Evolutionary conservation across 1,140 invertebrate genomes (phyloP), one percentile per base, ranked within the genome.

Genomic region (Papilio xuthus): DNA sequence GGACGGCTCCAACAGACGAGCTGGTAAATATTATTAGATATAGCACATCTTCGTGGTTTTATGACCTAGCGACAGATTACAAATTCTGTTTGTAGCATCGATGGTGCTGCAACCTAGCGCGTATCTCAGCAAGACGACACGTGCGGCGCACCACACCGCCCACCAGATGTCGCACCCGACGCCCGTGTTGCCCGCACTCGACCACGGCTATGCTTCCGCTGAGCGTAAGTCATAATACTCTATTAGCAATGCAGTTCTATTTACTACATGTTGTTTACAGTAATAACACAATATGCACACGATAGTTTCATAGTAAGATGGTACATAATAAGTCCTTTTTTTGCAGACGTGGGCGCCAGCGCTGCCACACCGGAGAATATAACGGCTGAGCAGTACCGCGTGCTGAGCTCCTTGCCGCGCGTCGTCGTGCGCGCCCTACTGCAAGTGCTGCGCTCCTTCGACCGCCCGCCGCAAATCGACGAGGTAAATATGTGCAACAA

Each of bases 351-450:
- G 41, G 18, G 32, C 44, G 44, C 69, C 41, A 71, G n/a, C 10
- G 44, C 28, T 15, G 32, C 3, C 1, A 71, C 83, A 0, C 13
- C 47, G 18, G 50, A 53, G 18, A 18, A n/a, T 9, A 79, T 89
- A 37, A 86, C 82, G 0, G 79, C 79, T 28, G 86, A 90, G 44
- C 89, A 92, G 78, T 42, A 84, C 3, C 81, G 81, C 0, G 84
- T 90, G n/a, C 77, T 92, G 63, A 80, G 50, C n/a, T 85, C 87
- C 3, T 79, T 92, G 32, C 88, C 90, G 1, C 81, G 82, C 73
- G 73, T 50, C 4, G 82, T 89, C 13, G 67, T 90, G 63, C 83
- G 84, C 69, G 44, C 81, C 0, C 70, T 90, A 67, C 79, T 91
- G 75, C 78, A 82, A 28, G 77, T 83, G 12, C 60, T 90, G 18